Percentiles rank a stretch among this genome's conserved stretches.
Conservation (phyloP, 2,888 invertebrate species). For the Caenorhabditis sp. region DNA sequence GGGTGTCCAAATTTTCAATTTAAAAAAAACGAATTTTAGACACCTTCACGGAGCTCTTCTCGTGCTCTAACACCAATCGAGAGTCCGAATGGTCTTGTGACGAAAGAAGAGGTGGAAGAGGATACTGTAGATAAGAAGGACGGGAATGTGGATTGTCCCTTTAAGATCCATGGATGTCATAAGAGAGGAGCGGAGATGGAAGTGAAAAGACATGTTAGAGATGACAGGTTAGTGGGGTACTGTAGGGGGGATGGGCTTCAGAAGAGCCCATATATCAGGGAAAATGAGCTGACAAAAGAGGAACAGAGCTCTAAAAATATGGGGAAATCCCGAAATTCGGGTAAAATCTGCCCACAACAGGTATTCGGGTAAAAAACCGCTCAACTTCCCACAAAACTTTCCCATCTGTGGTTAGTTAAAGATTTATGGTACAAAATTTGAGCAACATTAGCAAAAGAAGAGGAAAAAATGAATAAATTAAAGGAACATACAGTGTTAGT, state of each 20-base stretch:
- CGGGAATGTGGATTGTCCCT: constrained; percentile 20
- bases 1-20: too few relatives aligned
- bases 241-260: neutral
- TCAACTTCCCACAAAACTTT: too few relatives aligned
- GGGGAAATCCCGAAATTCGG: too few relatives aligned
- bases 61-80: neutral
- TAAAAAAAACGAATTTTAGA: too few relatives aligned
- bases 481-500: too few relatives aligned
- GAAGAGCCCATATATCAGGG: neutral
- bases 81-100: neutral
- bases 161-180: constrained; percentile 38
- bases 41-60: neutral
- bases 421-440: too few relatives aligned
- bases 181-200: constrained; percentile 25
- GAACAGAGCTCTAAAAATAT: neutral
- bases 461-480: constrained; percentile 3
- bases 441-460: too few relatives aligned
- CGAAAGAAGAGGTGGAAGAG: neutral
- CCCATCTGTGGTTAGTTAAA: too few relatives aligned
- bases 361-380: too few relatives aligned
- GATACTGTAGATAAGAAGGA: neutral
- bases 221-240: constrained; percentile 16
- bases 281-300: neutral
- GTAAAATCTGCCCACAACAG: too few relatives aligned
- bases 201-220: constrained; percentile 34